A percentile compares a stretch with the other conserved stretches of the same genome.
phyloP scores from a whole-genome alignment of 2,888 invertebrate species.

The Acrobasis repandana region DNA sequence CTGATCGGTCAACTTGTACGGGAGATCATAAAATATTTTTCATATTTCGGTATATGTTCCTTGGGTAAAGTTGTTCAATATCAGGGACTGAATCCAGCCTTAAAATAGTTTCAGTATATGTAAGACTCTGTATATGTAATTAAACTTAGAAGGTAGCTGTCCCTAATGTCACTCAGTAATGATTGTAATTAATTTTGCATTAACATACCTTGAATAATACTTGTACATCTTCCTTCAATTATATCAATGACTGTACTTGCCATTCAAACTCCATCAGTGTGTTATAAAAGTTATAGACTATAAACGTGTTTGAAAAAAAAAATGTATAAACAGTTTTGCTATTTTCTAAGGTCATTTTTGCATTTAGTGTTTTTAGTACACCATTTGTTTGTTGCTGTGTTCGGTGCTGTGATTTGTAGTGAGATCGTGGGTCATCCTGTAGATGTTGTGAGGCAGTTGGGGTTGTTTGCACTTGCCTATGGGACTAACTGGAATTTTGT shows the following conservation, averaged over 20 bases:
- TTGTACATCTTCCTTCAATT: not conserved
- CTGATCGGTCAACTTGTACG: too few relatives aligned
- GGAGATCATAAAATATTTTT: too few relatives aligned
- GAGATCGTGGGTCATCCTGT: not conserved
- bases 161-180: too few relatives aligned
- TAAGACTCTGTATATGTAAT: too few relatives aligned
- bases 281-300: not conserved
- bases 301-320: not conserved
- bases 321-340: not conserved
- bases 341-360: not conserved
- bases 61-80: too few relatives aligned
- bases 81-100: too few relatives aligned
- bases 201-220: constrained; percentile 1
- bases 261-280: not conserved
- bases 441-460: constrained; percentile 1
- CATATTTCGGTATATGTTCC: too few relatives aligned
- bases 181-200: not conserved
- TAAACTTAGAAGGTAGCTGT: too few relatives aligned
- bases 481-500: constrained; percentile 21
- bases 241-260: not conserved
- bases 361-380: constrained; percentile 4
- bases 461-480: constrained; percentile 1
- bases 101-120: too few relatives aligned
- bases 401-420: not conserved
- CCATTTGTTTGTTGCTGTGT: constrained; percentile 2